Evolutionary conservation across 2,888 invertebrate species (phyloP).

Genomic region (Parasteatoda lunata): DNA sequence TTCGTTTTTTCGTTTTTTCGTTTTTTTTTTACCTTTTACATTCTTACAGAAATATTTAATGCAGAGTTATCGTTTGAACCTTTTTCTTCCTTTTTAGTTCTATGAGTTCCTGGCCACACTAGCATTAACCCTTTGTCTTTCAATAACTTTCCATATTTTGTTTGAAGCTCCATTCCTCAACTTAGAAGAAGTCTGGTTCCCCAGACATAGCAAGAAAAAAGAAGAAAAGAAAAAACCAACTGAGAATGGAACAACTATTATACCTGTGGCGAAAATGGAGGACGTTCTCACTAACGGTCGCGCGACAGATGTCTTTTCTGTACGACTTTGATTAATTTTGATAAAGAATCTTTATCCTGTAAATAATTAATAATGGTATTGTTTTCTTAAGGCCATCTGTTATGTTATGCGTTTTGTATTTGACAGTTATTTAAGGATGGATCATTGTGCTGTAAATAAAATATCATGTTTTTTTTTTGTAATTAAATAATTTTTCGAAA

Average conservation of each 20-base stretch:
- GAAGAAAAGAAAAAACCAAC: slow-evolving; percentile 81
- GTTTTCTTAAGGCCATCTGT: too few relatives aligned
- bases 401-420: too few relatives aligned
- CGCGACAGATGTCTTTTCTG: slow-evolving; percentile 44
- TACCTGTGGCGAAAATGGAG: slow-evolving; percentile 57
- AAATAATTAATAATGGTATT: background rate
- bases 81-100: slow-evolving; percentile 26
- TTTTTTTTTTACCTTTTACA: too few relatives aligned
- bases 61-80: too few relatives aligned
- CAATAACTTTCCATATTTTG: slow-evolving; percentile 47
- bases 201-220: slow-evolving; percentile 74
- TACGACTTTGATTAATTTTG: slow-evolving; percentile 17
- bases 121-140: slow-evolving; percentile 46
- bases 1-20: too few relatives aligned
- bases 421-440: too few relatives aligned
- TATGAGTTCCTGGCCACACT: slow-evolving; percentile 59
- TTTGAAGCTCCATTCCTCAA: slow-evolving; percentile 64
- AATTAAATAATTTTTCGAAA: too few relatives aligned
- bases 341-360: background rate
- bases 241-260: slow-evolving; percentile 51
- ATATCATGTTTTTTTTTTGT: too few relatives aligned
- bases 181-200: slow-evolving; percentile 76
- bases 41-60: too few relatives aligned
- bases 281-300: slow-evolving; percentile 29
- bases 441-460: too few relatives aligned